A percentile compares a stretch with the other conserved stretches of the same genome.
Evolutionary conservation across 2,113 vertebrate species (phyloP).

Genomic region (Chunga burmeisteri): DNA sequence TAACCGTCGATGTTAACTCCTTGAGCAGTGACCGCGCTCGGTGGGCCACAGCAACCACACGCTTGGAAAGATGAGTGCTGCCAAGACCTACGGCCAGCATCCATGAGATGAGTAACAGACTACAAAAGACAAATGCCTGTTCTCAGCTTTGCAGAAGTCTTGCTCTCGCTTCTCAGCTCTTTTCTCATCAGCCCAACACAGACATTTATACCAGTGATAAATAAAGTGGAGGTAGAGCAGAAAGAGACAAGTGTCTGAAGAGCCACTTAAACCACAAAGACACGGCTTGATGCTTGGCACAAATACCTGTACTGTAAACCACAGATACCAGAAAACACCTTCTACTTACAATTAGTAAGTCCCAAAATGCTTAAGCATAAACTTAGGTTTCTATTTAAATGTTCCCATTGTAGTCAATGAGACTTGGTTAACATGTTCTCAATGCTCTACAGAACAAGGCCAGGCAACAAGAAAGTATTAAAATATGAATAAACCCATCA

Average conservation of each 20-base stretch:
- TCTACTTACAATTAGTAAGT: neutral
- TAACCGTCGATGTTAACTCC: fast-evolving
- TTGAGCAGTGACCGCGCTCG: fast-evolving
- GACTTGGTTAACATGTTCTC: neutral
- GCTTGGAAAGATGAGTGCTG: neutral
- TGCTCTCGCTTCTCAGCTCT: neutral
- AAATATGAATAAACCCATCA: neutral
- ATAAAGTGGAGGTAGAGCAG: neutral
- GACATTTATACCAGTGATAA: neutral
- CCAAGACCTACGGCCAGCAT: neutral
- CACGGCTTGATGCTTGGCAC: neutral
- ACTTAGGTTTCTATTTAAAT: neutral
- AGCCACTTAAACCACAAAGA: neutral
- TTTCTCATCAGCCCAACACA: neutral
- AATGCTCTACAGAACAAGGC: neutral
- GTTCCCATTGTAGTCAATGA: neutral
- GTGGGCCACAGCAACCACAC: neutral
- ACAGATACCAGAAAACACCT: neutral
- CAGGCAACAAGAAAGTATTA: neutral
- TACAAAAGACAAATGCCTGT: fast-evolving
- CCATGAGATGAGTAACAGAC: neutral
- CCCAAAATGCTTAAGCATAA: neutral
- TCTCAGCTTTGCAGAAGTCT: neutral
- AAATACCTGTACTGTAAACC: neutral
- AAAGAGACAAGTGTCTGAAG: neutral